Conservation (phyloP, 2,113 vertebrate genomes). For the Daboia siamensis region DNA sequence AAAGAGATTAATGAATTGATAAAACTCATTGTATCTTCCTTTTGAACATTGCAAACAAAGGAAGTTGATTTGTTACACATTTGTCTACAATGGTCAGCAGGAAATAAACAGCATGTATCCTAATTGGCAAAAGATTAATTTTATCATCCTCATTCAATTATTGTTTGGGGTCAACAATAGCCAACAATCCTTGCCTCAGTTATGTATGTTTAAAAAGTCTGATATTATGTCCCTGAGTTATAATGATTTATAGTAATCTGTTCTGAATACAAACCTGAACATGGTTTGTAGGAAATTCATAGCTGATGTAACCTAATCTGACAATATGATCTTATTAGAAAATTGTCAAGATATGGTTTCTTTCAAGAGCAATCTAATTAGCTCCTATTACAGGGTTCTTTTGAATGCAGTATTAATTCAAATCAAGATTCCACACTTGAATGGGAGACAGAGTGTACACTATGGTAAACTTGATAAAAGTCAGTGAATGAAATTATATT, state of each 20-base stretch:
- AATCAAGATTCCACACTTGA: constrained; percentile 3
- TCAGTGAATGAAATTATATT: background rate
- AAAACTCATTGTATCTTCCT: background rate
- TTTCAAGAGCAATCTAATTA: constrained; percentile 2
- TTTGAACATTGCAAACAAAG: background rate
- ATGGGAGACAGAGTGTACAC: background rate
- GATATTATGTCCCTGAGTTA: background rate
- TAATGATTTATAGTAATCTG: background rate
- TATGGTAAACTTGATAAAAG: background rate
- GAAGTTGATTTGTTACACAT: background rate
- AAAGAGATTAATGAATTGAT: background rate
- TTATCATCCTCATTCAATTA: background rate
- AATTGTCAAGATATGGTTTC: background rate
- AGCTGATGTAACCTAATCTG: background rate
- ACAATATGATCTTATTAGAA: background rate
- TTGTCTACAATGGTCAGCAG: background rate
- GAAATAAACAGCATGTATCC: background rate
- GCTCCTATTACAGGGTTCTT: background rate
- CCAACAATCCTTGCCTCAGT: background rate
- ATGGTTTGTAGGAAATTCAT: background rate
- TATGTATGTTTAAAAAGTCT: background rate
- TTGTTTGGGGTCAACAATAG: background rate
- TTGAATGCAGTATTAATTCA: background rate
- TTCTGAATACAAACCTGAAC: background rate
- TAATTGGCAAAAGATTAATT: background rate